These are phyloP conservation scores for Falco berigora DNA, from an alignment of 2,797 vertebrate genomes.

Conservation along the genomic window DNA sequence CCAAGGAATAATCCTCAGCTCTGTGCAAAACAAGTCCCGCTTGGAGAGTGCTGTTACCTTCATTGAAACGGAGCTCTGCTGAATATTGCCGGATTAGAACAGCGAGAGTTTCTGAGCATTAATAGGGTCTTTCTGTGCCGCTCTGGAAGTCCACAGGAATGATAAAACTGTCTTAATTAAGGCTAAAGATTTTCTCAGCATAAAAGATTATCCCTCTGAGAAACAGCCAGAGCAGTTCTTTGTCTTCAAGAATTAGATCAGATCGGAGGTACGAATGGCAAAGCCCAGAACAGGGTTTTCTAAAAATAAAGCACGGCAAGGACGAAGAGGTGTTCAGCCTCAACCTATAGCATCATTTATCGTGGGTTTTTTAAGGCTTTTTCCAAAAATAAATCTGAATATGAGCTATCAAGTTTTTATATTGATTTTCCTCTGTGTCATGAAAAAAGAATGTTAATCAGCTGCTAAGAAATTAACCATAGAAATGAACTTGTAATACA, in stretches of 20 bases:
- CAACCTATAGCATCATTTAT: background rate
- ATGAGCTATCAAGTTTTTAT: background rate
- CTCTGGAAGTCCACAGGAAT: constrained; percentile 22
- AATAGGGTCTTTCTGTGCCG: background rate
- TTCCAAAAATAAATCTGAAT: background rate
- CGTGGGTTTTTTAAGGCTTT: background rate
- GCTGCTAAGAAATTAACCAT: background rate
- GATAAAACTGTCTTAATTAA: constrained; percentile 54
- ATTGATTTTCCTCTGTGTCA: background rate
- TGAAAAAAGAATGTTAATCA: background rate
- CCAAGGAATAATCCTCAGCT: background rate
- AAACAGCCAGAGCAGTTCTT: background rate
- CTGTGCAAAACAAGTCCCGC: background rate
- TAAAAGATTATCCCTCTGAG: constrained; percentile 38
- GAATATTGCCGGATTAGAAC: constrained; percentile 4
- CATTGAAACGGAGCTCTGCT: background rate
- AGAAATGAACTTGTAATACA: background rate
- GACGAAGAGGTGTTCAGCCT: background rate
- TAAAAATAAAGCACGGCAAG: background rate
- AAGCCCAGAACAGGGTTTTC: background rate
- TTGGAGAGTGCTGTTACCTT: background rate
- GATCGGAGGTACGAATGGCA: background rate
- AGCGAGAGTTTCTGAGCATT: background rate
- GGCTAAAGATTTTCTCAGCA: constrained; percentile 41
- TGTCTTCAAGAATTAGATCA: constrained; percentile 29